phyloP scores from a whole-genome alignment of 2,888 invertebrate genomes.

The Formica aserva region DNA sequence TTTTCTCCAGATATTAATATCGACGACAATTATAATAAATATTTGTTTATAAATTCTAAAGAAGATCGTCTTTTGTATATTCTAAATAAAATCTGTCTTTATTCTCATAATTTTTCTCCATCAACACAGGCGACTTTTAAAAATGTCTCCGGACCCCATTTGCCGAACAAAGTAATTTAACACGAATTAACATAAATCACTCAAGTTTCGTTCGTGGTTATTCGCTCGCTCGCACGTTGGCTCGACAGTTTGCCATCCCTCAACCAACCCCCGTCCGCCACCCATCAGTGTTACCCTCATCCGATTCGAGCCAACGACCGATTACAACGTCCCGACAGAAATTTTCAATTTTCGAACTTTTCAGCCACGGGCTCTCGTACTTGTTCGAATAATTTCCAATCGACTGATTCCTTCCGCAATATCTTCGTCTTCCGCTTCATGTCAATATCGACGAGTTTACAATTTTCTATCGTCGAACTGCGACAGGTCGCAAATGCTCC shows the following conservation, averaged over 20 bases:
- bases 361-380: constrained; percentile 37
- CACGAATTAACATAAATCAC: constrained; percentile 81
- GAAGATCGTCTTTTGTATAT: neutral
- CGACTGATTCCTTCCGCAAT: constrained; percentile 47
- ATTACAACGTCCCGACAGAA: constrained; percentile 74
- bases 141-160: constrained; percentile 68
- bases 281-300: constrained; percentile 54
- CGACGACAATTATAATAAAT: neutral
- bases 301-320: constrained; percentile 61
- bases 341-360: constrained; percentile 76
- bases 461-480: constrained; percentile 23
- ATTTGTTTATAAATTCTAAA: neutral
- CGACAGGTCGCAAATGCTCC: constrained; percentile 13
- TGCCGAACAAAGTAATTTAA: constrained; percentile 79
- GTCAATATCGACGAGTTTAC: constrained; percentile 39
- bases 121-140: constrained; percentile 62
- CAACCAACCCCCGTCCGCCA: constrained; percentile 45
- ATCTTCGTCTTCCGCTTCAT: constrained; percentile 37
- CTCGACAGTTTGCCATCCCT: constrained; percentile 55
- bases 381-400: constrained; percentile 58
- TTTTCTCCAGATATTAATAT: neutral
- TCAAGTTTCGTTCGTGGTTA: constrained; percentile 69
- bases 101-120: neutral
- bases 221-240: constrained; percentile 68
- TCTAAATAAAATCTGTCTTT: neutral